phyloP scores from a whole-genome alignment of 2,113 vertebrate species.

The Callipepla squamata region DNA sequence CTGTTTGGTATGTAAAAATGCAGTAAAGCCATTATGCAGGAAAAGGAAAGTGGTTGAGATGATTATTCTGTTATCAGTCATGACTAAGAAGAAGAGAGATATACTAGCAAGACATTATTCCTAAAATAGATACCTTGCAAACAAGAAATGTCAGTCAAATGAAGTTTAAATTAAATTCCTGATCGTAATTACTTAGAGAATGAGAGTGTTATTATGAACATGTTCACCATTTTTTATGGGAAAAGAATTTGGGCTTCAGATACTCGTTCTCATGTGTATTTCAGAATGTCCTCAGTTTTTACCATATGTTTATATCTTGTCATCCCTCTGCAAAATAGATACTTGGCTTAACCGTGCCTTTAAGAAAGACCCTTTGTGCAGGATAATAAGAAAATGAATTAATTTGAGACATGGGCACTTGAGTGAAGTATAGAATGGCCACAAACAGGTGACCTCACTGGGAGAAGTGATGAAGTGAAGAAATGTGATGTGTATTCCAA shows the following conservation, averaged over 20 bases:
- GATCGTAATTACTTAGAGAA: constrained; percentile 59
- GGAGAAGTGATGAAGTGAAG: constrained; percentile 62
- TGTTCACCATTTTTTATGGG: constrained; percentile 41
- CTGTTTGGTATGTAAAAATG: constrained; percentile 59
- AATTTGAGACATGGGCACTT: background rate
- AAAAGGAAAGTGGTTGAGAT: constrained; percentile 60
- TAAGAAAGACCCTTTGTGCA: background rate
- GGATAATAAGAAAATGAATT: background rate
- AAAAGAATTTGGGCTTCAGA: constrained; percentile 23
- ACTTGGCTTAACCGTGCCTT: background rate
- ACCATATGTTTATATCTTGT: background rate
- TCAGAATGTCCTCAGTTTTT: background rate
- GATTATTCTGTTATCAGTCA: constrained; percentile 72
- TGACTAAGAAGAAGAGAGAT: constrained; percentile 72
- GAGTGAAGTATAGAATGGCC: constrained; percentile 58
- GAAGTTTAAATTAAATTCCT: constrained; percentile 63
- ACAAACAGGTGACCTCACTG: constrained; percentile 51
- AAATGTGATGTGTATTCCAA: constrained; percentile 63
- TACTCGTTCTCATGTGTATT: background rate
- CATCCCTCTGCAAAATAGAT: background rate
- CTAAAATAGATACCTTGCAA: constrained; percentile 71
- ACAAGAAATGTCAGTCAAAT: constrained; percentile 67
- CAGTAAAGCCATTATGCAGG: constrained; percentile 49
- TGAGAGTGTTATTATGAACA: constrained; percentile 32
- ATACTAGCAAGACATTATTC: constrained; percentile 70